Conservation (phyloP, 2,888 invertebrate genomes). For the Pheosia gnoma region DNA sequence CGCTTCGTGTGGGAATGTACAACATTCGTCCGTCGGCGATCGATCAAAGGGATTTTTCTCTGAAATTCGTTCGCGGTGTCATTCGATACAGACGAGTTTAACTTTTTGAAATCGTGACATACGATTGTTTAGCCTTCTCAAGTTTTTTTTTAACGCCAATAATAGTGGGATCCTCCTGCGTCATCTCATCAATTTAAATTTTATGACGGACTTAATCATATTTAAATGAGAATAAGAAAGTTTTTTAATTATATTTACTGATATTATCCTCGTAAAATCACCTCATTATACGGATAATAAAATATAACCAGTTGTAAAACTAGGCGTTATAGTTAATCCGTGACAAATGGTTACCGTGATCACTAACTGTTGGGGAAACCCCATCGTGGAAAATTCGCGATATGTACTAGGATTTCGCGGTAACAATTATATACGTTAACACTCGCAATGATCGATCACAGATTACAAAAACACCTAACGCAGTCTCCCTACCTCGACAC, state of each 20-base stretch:
- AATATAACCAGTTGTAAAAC: background rate
- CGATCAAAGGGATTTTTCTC: slow-evolving; percentile 73
- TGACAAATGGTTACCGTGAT: slow-evolving; percentile 21
- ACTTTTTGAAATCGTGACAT: slow-evolving; percentile 51
- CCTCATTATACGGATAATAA: background rate
- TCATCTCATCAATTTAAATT: slow-evolving; percentile 7
- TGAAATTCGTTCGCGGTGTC: slow-evolving; percentile 65
- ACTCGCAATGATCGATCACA: slow-evolving; percentile 55
- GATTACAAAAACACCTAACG: slow-evolving; percentile 49
- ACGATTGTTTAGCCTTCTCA: slow-evolving; percentile 32
- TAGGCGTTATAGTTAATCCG: background rate
- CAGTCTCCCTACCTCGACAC: slow-evolving; percentile 31
- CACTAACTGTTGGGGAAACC: slow-evolving; percentile 62
- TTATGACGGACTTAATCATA: background rate
- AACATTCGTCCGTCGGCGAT: slow-evolving; percentile 71
- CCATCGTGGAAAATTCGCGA: slow-evolving; percentile 57
- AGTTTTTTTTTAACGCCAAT: slow-evolving; percentile 44
- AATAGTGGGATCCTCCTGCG: slow-evolving; percentile 39
- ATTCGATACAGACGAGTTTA: slow-evolving; percentile 61
- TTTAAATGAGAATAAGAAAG: background rate
- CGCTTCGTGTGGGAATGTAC: slow-evolving; percentile 77
- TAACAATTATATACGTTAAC: slow-evolving; percentile 62
- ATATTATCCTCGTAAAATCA: background rate
- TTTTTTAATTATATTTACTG: background rate
- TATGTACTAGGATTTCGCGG: slow-evolving; percentile 58